Base-by-base conservation (phyloP, 2,797 vertebrate species). In the Tenualosa ilisha region DNA sequence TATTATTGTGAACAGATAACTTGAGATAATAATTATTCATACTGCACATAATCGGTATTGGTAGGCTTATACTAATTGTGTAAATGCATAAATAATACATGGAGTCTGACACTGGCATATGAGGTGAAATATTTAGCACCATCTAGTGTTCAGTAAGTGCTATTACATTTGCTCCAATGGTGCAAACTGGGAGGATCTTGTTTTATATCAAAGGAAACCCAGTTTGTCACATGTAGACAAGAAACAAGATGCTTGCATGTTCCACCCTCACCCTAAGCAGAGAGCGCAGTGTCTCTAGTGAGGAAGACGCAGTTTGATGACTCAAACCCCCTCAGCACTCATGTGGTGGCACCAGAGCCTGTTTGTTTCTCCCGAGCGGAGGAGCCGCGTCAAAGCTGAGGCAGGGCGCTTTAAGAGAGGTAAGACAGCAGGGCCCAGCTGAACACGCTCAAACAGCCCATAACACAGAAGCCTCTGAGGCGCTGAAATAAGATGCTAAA, bases 111-210 rank as follows among this genome's bases (percentile, higher is more conserved):
- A 17, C 12, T 15, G 13, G 63, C 20, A 17, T 82, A 53, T 20
- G 7, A 85, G 31, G 1, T 26, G 53, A 49, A 61, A 43, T 54
- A 3, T 88, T 82, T 83, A 87, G 0, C 82, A 72, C 59, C 86
- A 88, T 79, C 89, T 87, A 85, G 88, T 83, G 89, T 37, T 83
- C 13, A 12, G 59, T 22, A 12, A 37, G 22, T 40, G 53, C 1
- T 40, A 79, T 65, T 79, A 26, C 79, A 82, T 68, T 6, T 68
- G 26, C 72, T 43, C 72, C 40, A 40, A 20, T 46, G 26, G 37
- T 46, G 40, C 40, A 8, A 79, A 43, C 37, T 79, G 72, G 65
- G 65, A 79, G 72, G 15, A 79, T 46, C 72, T 43, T 79, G 40
- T 79, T 79, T 22, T 79, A 79, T 79, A 79, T 43, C 72, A 79